Conservation (phyloP, 92 coral and sea anemone species). For the Blastomussa wellsi region DNA sequence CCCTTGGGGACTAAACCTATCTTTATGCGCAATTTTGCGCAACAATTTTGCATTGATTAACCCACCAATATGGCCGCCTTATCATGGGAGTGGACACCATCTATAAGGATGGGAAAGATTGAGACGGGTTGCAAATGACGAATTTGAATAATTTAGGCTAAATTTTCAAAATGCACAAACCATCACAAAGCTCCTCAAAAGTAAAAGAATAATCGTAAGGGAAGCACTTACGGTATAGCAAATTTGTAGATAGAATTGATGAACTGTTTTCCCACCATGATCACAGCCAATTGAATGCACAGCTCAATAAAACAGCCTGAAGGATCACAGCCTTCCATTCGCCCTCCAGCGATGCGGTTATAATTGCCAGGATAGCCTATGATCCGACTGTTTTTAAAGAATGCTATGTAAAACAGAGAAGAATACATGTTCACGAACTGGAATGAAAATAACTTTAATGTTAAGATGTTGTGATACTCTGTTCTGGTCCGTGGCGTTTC, state of each 20-base stretch:
- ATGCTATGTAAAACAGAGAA: constrained; percentile 91
- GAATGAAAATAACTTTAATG: constrained; percentile 87
- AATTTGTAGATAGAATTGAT: constrained; percentile 73
- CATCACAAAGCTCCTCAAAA: too few species aligned
- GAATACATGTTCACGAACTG: constrained; percentile 94
- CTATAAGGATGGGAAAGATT: too few species aligned
- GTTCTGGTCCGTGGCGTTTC: constrained; percentile 92
- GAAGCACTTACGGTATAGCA: constrained; percentile 79
- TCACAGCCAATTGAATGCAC: constrained; percentile 90
- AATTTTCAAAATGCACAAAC: too few species aligned
- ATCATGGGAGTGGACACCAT: too few species aligned
- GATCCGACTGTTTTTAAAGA: constrained; percentile 74
- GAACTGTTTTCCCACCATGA: constrained; percentile 92
- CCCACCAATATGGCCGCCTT: too few species aligned
- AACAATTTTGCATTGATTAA: too few species aligned
- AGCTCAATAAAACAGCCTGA: constrained; percentile 95
- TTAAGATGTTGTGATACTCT: constrained; percentile 79
- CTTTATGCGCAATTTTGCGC: too few species aligned
- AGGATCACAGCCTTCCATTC: constrained; percentile 96
- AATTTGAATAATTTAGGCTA: too few species aligned
- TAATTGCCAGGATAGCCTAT: constrained; percentile 85
- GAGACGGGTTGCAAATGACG: too few species aligned
- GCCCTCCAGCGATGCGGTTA: constrained; percentile 76
- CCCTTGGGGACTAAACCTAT: too few species aligned
- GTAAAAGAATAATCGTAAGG: background rate